Evolutionary conservation across 2,113 vertebrate genomes (phyloP), one percentile per base, ranked within the genome.

Genomic region (Rhabdomys dilectus): DNA sequence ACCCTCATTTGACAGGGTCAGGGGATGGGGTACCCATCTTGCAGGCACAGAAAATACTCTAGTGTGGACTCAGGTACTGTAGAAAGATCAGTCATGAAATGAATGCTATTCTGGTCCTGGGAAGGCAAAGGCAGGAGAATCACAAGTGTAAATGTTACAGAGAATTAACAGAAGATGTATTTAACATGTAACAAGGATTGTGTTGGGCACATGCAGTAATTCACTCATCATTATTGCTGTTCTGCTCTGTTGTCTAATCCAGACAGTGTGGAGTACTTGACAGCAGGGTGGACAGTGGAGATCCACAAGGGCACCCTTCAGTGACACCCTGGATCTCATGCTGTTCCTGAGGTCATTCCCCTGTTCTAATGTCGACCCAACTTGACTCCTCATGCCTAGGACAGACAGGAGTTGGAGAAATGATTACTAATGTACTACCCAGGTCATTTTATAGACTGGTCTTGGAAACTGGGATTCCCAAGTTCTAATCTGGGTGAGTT

Each of bases 61-160:
- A 48, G 60, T 34, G 31, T 53, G 77, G n/a, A 56, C 42, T 72
- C 2, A 26, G 12, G 62, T 31, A 15, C 39, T 11, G 1, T 7
- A 56, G 39, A 91, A 97, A 84, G 39, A 94, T 60, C 42, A 86
- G 34, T 75, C 42, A 48, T 85, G 66, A 88, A 70, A 1, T n/a
- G 42, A 9, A 10, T 87, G 42, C 48, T 31, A 68, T 51, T 3
- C 29, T 48, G 39, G 42, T 45, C 9, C 26, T 51, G 17, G 16
- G 2, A 11, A 87, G 45, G 62, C 42, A 68, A 34, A 87, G 42
- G 29, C 62, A 68, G 10, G 42, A 68, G 10, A 12, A 12, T 51
- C 45, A 68, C 42, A 19, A 66, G 42, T 64, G 62, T 7, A 87
- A 36, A 19, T 80, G 19, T 81, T 72, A 82, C 3, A 31, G 75